A percentile compares a stretch with the other conserved stretches of the same genome.
These are phyloP conservation scores for Rousettus leschenaultii DNA, from an alignment of 2,113 vertebrate species.

Conservation along the genomic window DNA sequence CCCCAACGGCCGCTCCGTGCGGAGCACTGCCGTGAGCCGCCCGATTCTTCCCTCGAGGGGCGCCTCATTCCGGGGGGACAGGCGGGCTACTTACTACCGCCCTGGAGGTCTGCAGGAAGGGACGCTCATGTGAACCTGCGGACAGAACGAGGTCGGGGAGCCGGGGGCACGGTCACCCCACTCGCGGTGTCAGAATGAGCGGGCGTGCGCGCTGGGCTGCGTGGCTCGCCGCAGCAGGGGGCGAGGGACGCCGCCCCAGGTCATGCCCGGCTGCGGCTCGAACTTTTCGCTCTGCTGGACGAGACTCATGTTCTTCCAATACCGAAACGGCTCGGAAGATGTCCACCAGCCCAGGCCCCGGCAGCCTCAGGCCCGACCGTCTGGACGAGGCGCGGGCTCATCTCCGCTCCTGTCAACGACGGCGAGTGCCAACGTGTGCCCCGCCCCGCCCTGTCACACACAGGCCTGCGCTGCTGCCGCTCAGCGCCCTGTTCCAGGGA, in stretches of 20 bases:
- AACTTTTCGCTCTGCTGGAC: not conserved
- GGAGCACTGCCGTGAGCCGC: fast-evolving
- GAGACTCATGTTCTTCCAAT: fast-evolving
- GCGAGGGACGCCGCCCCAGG: fast-evolving
- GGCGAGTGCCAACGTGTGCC: too few species aligned
- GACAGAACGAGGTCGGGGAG: fast-evolving
- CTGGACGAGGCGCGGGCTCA: fast-evolving
- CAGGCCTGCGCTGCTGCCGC: too few species aligned
- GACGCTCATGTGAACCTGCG: fast-evolving
- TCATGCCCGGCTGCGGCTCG: fast-evolving
- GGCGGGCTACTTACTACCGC: not conserved
- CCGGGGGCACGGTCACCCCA: not conserved
- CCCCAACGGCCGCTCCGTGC: fast-evolving
- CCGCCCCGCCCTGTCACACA: too few species aligned
- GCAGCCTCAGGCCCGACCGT: fast-evolving
- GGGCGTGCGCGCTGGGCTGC: fast-evolving
- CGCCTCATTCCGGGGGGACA: not conserved
- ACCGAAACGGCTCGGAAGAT: fast-evolving
- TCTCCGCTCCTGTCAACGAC: too few species aligned
- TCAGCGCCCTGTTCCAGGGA: too few species aligned
- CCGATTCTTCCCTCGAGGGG: not conserved
- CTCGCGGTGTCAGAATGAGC: not conserved
- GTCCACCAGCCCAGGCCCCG: fast-evolving
- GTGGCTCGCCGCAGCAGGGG: fast-evolving
- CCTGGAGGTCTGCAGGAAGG: fast-evolving